phyloP scores from a whole-genome alignment of 2,888 invertebrate species.

The Deilephila porcellus region DNA sequence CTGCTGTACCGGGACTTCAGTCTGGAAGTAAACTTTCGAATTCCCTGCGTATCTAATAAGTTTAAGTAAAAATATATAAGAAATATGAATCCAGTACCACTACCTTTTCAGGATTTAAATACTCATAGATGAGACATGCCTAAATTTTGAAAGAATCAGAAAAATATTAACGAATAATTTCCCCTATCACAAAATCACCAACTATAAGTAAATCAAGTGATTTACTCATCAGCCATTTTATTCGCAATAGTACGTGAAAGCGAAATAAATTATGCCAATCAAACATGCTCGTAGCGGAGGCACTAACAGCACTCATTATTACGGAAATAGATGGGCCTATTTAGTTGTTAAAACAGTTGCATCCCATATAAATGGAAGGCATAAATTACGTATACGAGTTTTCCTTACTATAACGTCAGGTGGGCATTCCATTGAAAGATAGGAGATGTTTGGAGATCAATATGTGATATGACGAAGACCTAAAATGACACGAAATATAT shows the following conservation, averaged over 20 bases:
- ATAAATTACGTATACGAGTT: constrained; percentile 48
- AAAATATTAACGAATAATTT: not conserved
- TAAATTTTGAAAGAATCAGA: not conserved
- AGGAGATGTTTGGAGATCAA: not conserved
- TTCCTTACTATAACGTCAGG: constrained; percentile 30
- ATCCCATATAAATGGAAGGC: constrained; percentile 42
- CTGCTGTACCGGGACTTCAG: no score
- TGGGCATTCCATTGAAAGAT: not conserved
- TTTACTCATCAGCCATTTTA: not conserved
- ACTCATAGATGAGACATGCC: no score
- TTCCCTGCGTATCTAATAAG: no score
- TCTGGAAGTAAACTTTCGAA: no score
- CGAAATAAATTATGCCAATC: constrained; percentile 9
- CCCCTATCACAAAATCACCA: not conserved
- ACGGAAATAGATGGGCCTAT: constrained; percentile 34
- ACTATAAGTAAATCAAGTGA: not conserved
- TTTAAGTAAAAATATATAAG: no score
- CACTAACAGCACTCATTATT: constrained; percentile 32
- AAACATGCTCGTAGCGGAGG: constrained; percentile 17
- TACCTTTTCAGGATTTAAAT: no score
- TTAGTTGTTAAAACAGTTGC: constrained; percentile 40
- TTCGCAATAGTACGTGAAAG: not conserved
- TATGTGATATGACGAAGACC: not conserved
- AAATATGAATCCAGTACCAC: no score
- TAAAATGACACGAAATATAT: no score